Conservation (phyloP, 2,113 vertebrate genomes). For the Pterocles gutturalis region DNA sequence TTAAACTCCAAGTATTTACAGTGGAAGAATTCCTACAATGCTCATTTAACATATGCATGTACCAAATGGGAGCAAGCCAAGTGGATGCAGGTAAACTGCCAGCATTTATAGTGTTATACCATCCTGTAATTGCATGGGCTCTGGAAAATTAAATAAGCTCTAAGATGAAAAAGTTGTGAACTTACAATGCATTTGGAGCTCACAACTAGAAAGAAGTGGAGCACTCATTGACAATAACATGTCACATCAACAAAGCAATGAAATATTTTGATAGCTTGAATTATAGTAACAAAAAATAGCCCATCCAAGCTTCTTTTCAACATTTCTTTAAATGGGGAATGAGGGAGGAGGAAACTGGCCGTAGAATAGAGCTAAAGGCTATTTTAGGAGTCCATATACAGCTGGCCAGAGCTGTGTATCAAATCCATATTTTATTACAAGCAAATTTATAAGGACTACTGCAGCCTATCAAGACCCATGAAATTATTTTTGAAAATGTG, state of each 20-base stretch:
- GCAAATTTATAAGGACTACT: neutral
- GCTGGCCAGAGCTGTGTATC: rapidly evolving
- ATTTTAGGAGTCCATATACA: neutral
- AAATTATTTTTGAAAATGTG: rapidly evolving
- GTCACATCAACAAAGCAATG: rapidly evolving
- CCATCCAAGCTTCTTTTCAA: neutral
- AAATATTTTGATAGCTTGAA: neutral
- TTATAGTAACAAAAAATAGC: neutral
- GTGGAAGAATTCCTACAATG: neutral
- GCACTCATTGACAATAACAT: rapidly evolving
- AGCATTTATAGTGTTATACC: neutral
- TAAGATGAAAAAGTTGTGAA: neutral
- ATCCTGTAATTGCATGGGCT: rapidly evolving
- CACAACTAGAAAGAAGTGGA: rapidly evolving
- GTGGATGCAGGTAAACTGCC: neutral
- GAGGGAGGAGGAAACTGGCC: neutral
- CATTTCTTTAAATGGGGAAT: rapidly evolving
- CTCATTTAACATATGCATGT: rapidly evolving
- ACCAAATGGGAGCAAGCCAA: neutral
- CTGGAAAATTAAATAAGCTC: neutral
- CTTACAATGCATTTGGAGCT: rapidly evolving
- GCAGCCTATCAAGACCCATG: rapidly evolving
- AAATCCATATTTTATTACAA: rapidly evolving
- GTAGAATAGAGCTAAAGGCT: rapidly evolving
- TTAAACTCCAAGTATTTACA: neutral